These are phyloP conservation scores for Salvelinus fontinalis DNA, from an alignment of 2,113 vertebrate genomes.

Conservation along the genomic window DNA sequence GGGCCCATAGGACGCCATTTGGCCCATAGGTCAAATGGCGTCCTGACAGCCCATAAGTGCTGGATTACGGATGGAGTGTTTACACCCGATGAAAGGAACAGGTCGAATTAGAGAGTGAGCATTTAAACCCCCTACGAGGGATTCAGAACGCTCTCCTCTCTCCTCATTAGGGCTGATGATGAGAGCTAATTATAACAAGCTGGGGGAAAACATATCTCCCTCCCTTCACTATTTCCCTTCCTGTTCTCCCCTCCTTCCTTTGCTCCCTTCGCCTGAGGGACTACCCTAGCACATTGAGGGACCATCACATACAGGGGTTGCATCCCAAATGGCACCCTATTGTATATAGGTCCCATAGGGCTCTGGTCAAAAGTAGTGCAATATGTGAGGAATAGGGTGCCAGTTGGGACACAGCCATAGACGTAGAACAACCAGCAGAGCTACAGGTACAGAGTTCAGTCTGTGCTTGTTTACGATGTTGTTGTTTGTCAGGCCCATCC, in stretches of 20 bases:
- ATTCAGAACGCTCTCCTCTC: slow-evolving; percentile 39
- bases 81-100: neutral
- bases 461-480: slow-evolving; percentile 37
- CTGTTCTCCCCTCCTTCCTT: slow-evolving; percentile 11
- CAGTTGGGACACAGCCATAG: too few relatives aligned
- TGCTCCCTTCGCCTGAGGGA: slow-evolving; percentile 11
- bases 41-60: too few relatives aligned
- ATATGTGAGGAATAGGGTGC: too few relatives aligned
- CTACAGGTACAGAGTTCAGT: slow-evolving; percentile 6
- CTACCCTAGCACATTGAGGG: too few relatives aligned
- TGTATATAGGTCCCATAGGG: too few relatives aligned
- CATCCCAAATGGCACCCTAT: too few relatives aligned
- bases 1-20: too few relatives aligned
- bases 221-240: neutral
- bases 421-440: neutral
- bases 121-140: slow-evolving; percentile 35
- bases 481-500: slow-evolving; percentile 81
- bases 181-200: slow-evolving; percentile 11
- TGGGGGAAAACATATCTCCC: slow-evolving; percentile 25
- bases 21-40: too few relatives aligned
- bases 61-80: too few relatives aligned
- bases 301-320: too few relatives aligned
- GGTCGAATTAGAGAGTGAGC: neutral
- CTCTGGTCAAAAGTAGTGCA: too few relatives aligned
- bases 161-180: slow-evolving; percentile 25